A percentile compares a stretch with the other conserved stretches of the same genome.
These are phyloP conservation scores for Drosophila parvula DNA, from an alignment of 1,140 invertebrate genomes.

Conservation along the genomic window DNA sequence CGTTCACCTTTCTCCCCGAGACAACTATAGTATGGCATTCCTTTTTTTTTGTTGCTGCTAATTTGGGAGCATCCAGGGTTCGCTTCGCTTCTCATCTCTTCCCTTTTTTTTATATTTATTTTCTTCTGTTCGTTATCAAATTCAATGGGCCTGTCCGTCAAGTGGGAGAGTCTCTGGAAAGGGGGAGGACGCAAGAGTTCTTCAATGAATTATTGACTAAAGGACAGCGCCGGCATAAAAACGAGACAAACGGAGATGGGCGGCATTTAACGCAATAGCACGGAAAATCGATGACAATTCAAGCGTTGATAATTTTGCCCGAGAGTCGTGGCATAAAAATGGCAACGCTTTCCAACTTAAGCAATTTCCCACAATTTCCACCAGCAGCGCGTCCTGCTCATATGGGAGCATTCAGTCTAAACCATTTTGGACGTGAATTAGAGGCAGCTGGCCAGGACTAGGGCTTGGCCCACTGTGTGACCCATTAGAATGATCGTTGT, in stretches of 20 bases:
- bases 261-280: constrained; percentile 77
- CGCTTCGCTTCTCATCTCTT: not conserved
- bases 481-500: constrained; percentile 82
- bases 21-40: constrained; percentile 19
- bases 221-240: constrained; percentile 11
- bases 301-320: constrained; percentile 80
- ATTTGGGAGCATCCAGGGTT: constrained; percentile 62
- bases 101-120: constrained; percentile 4
- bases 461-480: constrained; percentile 73
- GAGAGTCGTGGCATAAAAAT: constrained; percentile 63
- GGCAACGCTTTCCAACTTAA: constrained; percentile 79
- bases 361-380: constrained; percentile 78
- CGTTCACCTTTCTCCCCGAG: constrained; percentile 60
- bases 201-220: constrained; percentile 77
- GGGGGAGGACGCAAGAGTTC: constrained; percentile 19
- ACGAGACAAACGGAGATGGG: constrained; percentile 20
- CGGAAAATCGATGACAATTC: constrained; percentile 82
- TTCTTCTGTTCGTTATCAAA: constrained; percentile 42
- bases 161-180: constrained; percentile 5
- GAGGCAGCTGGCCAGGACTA: constrained; percentile 47
- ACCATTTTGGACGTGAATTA: constrained; percentile 61
- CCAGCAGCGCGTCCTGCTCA: constrained; percentile 51
- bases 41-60: constrained; percentile 35
- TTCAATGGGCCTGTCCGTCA: constrained; percentile 68
- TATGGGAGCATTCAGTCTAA: constrained; percentile 72